Conservation (phyloP, 2,797 vertebrate genomes). For the Hapalemur alaotrensis region DNA sequence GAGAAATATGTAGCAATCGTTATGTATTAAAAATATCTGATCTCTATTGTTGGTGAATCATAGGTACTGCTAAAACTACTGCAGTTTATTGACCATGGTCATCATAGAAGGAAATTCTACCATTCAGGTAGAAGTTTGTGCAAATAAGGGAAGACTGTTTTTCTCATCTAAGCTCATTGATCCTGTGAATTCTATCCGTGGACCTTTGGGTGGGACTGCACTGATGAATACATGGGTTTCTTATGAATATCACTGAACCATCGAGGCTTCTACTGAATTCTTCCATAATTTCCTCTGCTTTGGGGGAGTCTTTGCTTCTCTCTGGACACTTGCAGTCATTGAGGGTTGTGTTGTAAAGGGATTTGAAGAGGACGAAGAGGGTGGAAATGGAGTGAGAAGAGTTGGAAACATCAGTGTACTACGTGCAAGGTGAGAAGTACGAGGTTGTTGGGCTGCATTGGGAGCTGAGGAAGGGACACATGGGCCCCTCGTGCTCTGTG, state of each 20-base stretch:
- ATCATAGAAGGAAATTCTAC: neutral
- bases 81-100: neutral
- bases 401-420: neutral
- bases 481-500: rapidly evolving
- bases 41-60: neutral
- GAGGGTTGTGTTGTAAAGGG: neutral
- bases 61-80: neutral
- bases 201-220: neutral
- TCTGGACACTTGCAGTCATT: neutral
- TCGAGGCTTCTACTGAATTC: neutral
- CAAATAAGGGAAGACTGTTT: neutral
- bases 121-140: neutral
- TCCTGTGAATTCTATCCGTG: neutral
- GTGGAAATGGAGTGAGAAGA: neutral
- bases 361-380: neutral
- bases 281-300: neutral
- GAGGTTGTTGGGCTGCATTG: neutral
- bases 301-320: neutral
- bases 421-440: neutral
- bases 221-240: neutral
- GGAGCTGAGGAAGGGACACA: no score
- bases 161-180: neutral
- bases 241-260: neutral
- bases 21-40: neutral
- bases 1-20: neutral